Evolutionary conservation across 2,797 vertebrate genomes (phyloP), one percentile per base, ranked within the genome.

Genomic region (Sebastes elongatus): DNA sequence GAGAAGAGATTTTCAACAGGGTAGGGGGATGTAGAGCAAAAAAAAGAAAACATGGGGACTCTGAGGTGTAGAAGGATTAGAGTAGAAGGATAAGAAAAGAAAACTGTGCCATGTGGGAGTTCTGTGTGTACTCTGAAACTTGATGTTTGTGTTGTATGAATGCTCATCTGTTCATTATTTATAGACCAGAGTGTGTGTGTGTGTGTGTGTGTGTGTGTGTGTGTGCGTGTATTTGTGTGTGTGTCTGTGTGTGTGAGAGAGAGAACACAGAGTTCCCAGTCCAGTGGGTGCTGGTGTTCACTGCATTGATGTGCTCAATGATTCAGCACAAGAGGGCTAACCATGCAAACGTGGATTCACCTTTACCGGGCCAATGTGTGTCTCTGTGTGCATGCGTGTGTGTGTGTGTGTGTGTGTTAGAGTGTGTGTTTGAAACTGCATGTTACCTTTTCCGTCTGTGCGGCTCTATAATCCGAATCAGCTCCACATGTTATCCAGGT

Each of bases 361-460:
- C 80, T 84, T 71, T 38, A 74, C 57, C 59, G 23, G 38, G 69
- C 82, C 76, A 30, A 27, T 73, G 60, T 69, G 52, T 46, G 67
- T 28, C 68, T 60, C 55, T 64, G 65, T 52, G 49, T 52, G 49
- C 6, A 3, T 20, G 42, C 4, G 49, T 56, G 42, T 77, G 20
- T 46, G 74, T 81, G 27, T 73, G 71, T 46, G 46, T 52, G 46
- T 52, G 46, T 52, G 30, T 30, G 30, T 30, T n/a, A 52, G 18
- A 52, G 65, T 66, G 61, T 82, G 59, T 74, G 25, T 78, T 2
- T 71, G 53, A 61, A 62, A 57, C 67, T 82, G 86, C 60, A 25
- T 71, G 33, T 94, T 94, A 94, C 93, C 93, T 94, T 91, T 90
- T 92, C 86, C 78, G 93, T 95, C 94, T 95, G 93, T 94, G 92